Evolutionary conservation across 1,140 invertebrate species (phyloP).

Genomic region (Wasmannia auropunctata): DNA sequence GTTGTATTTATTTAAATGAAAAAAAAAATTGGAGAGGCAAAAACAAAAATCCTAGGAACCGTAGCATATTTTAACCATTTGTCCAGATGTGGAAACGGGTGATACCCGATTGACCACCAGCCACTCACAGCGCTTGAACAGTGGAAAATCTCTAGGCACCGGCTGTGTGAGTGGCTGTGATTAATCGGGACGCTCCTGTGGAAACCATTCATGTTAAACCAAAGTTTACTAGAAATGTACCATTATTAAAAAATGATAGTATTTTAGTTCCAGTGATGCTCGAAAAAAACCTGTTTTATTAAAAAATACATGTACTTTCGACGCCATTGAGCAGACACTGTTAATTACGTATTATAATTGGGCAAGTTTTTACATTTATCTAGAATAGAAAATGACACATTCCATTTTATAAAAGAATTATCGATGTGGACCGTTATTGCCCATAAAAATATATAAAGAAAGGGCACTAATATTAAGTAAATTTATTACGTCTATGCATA

Average conservation of each 20-base stretch:
- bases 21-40: background rate
- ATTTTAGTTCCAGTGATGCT: background rate
- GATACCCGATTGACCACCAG: too few species aligned
- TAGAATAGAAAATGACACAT: background rate
- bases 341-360: background rate
- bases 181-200: too few species aligned
- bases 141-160: too few species aligned
- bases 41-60: background rate
- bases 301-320: background rate
- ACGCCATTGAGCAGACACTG: background rate
- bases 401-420: background rate
- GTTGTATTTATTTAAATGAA: background rate
- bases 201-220: background rate
- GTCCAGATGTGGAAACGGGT: too few species aligned
- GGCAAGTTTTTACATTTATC: background rate
- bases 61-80: background rate
- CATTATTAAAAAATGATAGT: conserved; percentile 4
- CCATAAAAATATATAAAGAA: background rate
- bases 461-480: background rate
- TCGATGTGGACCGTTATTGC: background rate
- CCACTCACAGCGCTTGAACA: too few species aligned
- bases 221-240: background rate
- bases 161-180: too few species aligned
- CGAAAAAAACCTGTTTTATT: background rate
- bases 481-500: background rate